A percentile compares a stretch with the other conserved stretches of the same genome.
phyloP scores from a whole-genome alignment of 2,888 invertebrate species.

The Zele albiditarsus region DNA sequence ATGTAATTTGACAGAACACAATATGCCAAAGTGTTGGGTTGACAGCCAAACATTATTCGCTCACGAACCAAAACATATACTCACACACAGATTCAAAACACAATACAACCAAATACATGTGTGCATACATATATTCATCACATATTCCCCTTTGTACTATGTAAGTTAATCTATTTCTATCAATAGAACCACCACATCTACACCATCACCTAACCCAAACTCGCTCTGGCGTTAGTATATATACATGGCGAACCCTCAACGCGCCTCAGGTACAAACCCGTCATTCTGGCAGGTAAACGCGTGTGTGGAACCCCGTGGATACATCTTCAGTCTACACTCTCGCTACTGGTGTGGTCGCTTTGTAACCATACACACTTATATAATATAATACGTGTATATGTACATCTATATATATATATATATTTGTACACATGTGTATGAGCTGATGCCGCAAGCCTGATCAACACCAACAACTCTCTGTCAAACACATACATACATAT shows the following conservation, averaged over 20 bases:
- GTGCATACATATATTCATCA: conserved; percentile 2
- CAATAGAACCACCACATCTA: conserved; percentile 54
- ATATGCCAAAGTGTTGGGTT: conserved; percentile 66
- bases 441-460: neutral
- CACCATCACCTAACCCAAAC: neutral
- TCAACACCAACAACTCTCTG: conserved; percentile 3
- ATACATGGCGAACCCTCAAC: neutral
- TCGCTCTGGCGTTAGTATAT: neutral
- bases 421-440: neutral
- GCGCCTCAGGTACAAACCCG: conserved; percentile 7
- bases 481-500: conserved; percentile 16
- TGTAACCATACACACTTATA: neutral
- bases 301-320: conserved; percentile 20
- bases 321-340: conserved; percentile 11
- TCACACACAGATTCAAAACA: conserved; percentile 10
- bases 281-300: conserved; percentile 13
- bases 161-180: conserved; percentile 67
- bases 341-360: conserved; percentile 26
- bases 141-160: conserved; percentile 42
- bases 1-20: conserved; percentile 67
- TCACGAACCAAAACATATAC: conserved; percentile 16
- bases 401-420: neutral
- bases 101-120: neutral
- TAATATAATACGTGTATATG: neutral
- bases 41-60: conserved; percentile 55